These are phyloP conservation scores for Enteromius argenteus DNA, from an alignment of 2,797 vertebrate species.

Conservation along the genomic window DNA sequence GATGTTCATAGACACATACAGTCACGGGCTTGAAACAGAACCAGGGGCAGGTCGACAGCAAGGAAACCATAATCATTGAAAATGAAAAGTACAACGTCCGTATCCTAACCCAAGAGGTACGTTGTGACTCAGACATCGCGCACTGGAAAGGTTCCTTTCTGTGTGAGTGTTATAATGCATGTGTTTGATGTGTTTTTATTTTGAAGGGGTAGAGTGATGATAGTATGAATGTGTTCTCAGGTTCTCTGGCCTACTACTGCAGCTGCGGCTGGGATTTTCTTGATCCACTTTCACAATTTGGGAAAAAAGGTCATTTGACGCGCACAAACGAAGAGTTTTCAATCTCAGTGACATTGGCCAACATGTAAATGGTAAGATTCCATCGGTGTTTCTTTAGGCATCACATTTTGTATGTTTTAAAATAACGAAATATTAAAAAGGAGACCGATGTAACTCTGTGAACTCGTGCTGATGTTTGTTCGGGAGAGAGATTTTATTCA, in stretches of 20 bases:
- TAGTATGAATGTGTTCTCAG: constrained; percentile 72
- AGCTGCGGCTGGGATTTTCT: constrained; percentile 77
- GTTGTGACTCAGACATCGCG: constrained; percentile 52
- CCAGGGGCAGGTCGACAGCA: constrained; percentile 73
- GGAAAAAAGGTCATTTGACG: constrained; percentile 73
- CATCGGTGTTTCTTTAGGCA: constrained; percentile 23
- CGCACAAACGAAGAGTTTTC: constrained; percentile 64
- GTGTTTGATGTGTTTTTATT: constrained; percentile 53
- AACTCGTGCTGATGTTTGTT: constrained; percentile 64
- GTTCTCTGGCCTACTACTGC: constrained; percentile 83
- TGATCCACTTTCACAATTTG: constrained; percentile 81
- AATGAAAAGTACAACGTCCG: constrained; percentile 62
- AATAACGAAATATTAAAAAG: constrained; percentile 36
- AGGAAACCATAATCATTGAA: constrained; percentile 69
- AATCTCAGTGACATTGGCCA: constrained; percentile 59
- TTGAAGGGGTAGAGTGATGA: constrained; percentile 69
- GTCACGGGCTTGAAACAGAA: constrained; percentile 71
- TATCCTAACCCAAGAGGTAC: constrained; percentile 47
- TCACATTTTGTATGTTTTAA: constrained; percentile 37
- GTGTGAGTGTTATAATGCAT: constrained; percentile 64
- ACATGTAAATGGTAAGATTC: constrained; percentile 82
- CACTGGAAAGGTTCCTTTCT: constrained; percentile 49
- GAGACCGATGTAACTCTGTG: constrained; percentile 55
- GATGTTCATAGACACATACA: constrained; percentile 69
- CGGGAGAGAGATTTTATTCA: constrained; percentile 42